phyloP scores from a whole-genome alignment of 2,113 vertebrate species.

The Mola mola region DNA sequence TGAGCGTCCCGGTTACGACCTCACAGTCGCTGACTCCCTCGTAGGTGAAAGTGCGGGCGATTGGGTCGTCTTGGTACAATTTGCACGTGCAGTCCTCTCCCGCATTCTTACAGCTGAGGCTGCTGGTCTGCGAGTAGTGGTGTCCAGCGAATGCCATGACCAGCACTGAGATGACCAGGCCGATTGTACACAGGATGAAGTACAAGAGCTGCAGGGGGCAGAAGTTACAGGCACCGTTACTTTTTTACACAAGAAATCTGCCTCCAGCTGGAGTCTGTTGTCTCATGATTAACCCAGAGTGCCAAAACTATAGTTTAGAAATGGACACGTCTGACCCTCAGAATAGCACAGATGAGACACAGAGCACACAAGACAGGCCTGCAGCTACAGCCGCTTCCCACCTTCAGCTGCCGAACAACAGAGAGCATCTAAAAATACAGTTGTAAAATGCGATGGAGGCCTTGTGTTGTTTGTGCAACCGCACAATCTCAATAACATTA shows the following conservation, averaged over 20 bases:
- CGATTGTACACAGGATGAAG: conserved; percentile 89
- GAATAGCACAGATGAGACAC: conserved; percentile 32
- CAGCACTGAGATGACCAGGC: conserved; percentile 87
- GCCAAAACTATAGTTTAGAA: conserved; percentile 46
- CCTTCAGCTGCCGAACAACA: conserved; percentile 33
- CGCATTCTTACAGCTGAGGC: conserved; percentile 78
- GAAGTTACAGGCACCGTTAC: too few relatives aligned
- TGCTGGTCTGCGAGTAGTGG: conserved; percentile 84
- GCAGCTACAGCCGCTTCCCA: conserved; percentile 40
- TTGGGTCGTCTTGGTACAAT: conserved; percentile 83
- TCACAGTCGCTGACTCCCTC: conserved; percentile 82
- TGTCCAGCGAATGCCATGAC: conserved; percentile 88
- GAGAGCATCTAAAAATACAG: conserved; percentile 63
- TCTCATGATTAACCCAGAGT: conserved; percentile 56
- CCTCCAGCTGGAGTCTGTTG: conserved; percentile 25
- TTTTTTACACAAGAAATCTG: conserved; percentile 24
- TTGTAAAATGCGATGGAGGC: conserved; percentile 55
- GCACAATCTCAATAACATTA: conserved; percentile 61
- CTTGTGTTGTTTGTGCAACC: conserved; percentile 69
- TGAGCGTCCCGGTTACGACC: conserved; percentile 82
- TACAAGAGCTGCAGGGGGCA: conserved; percentile 85
- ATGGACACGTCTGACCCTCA: conserved; percentile 43
- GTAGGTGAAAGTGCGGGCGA: conserved; percentile 89
- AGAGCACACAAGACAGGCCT: conserved; percentile 20
- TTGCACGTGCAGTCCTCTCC: conserved; percentile 84